A percentile compares a stretch with the other conserved stretches of the same genome.
These are phyloP conservation scores for Morpho achilles DNA, from an alignment of 2,888 invertebrate species.

Conservation along the genomic window DNA sequence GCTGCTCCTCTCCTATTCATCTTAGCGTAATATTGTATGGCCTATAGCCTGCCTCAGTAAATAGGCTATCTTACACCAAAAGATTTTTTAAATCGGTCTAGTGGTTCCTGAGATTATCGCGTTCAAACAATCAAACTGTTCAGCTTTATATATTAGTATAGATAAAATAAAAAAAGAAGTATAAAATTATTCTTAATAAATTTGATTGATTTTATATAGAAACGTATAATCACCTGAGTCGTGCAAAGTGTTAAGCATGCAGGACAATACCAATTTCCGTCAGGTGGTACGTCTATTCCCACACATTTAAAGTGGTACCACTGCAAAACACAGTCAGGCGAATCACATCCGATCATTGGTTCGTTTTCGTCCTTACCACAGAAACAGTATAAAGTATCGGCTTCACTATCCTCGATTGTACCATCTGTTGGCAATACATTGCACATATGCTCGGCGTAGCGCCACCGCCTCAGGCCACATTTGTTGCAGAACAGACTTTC, in stretches of 20 bases:
- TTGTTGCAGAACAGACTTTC: conserved; percentile 47
- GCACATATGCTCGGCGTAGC: conserved; percentile 51
- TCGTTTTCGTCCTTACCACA: conserved; percentile 46
- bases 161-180: no score
- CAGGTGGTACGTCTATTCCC: conserved; percentile 45
- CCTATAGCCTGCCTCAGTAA: no score
- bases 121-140: no score
- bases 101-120: no score
- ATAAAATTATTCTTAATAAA: no score
- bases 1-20: no score
- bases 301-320: conserved; percentile 62
- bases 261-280: conserved; percentile 57
- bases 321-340: conserved; percentile 40
- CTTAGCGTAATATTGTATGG: no score
- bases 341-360: conserved; percentile 60
- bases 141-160: no score
- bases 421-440: conserved; percentile 49
- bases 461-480: conserved; percentile 50
- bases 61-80: no score
- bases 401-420: conserved; percentile 29
- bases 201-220: no score
- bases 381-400: conserved; percentile 45
- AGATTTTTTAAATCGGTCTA: no score
- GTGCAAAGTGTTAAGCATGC: conserved; percentile 32
- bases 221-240: conserved; percentile 5